phyloP scores from a whole-genome alignment of 2,797 vertebrate species.

The Morus bassanus region DNA sequence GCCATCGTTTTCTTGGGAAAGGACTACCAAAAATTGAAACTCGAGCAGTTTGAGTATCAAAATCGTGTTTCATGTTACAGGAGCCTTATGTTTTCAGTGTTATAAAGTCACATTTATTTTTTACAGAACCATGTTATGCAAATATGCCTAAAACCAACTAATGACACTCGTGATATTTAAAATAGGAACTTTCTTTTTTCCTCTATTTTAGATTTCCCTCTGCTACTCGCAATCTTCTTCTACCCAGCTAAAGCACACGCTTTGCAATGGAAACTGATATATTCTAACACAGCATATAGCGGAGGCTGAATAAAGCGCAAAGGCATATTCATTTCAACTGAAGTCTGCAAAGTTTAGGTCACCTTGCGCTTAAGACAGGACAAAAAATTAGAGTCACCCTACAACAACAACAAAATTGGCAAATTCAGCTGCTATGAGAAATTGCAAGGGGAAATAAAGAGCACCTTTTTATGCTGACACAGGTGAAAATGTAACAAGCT shows the following conservation, averaged over 20 bases:
- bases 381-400: neutral
- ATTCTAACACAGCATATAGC: rapidly evolving
- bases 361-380: neutral
- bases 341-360: neutral
- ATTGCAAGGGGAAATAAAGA: neutral
- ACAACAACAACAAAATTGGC: neutral
- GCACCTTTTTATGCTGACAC: neutral
- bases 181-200: neutral
- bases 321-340: neutral
- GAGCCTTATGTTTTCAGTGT: neutral
- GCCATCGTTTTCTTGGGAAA: neutral
- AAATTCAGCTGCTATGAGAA: neutral
- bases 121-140: neutral
- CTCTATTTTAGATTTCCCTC: neutral
- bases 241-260: rapidly evolving
- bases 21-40: neutral
- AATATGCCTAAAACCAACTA: neutral
- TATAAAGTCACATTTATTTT: neutral
- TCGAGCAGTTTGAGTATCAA: neutral
- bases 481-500: conserved; percentile 44
- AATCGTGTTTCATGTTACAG: neutral
- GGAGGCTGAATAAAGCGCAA: neutral
- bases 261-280: rapidly evolving
- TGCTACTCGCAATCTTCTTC: neutral
- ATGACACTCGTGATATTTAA: neutral